Evolutionary conservation across 2,888 invertebrate species (phyloP).

Genomic region (Pharmacophagus antenor): DNA sequence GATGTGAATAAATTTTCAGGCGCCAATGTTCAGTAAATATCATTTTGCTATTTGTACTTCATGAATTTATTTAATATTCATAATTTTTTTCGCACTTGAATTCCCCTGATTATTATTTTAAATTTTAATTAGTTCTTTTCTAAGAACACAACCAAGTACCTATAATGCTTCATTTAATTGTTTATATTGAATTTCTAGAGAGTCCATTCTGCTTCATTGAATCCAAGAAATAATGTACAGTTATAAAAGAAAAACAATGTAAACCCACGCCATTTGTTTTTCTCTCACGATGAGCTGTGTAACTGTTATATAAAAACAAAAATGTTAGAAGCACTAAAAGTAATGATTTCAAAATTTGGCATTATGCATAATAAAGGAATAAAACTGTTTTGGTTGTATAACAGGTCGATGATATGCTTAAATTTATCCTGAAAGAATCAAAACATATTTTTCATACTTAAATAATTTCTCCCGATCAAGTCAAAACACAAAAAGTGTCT

Average conservation of each 20-base stretch:
- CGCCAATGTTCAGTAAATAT: neutral
- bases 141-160: too few species aligned
- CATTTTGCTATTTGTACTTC: neutral
- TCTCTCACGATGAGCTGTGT: neutral
- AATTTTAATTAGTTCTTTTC: too few species aligned
- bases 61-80: neutral
- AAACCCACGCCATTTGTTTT: neutral
- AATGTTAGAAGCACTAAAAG: neutral
- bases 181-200: neutral
- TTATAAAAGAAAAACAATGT: neutral
- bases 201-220: neutral
- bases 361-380: neutral
- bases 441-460: neutral
- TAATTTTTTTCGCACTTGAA: too few species aligned
- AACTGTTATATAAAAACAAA: neutral
- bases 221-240: too few species aligned
- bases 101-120: too few species aligned
- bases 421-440: neutral
- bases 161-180: neutral
- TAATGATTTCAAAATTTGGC: too few species aligned
- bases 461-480: neutral
- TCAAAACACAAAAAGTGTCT: neutral
- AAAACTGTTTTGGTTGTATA: neutral
- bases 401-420: neutral
- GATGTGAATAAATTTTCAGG: neutral